These are phyloP conservation scores for Belonocnema kinseyi DNA, from an alignment of 1,140 invertebrate genomes.

Conservation along the genomic window DNA sequence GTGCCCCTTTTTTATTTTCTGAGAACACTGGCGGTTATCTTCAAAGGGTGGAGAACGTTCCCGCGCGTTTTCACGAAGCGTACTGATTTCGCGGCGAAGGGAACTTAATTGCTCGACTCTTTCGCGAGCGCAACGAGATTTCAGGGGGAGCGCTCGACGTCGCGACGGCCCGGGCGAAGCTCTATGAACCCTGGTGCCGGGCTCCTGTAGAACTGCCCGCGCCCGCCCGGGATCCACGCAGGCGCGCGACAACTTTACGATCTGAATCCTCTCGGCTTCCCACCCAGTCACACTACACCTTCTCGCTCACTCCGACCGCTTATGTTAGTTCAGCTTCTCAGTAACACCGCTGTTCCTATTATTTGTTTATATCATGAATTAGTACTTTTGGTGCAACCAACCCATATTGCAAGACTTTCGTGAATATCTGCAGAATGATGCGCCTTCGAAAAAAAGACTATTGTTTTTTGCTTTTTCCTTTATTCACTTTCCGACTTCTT, in stretches of 20 bases:
- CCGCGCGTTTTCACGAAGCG: neutral
- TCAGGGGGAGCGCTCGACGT: slow-evolving; percentile 62
- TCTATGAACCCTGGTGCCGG: slow-evolving; percentile 72
- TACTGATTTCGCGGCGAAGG: slow-evolving; percentile 35
- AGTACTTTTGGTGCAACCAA: slow-evolving; percentile 47
- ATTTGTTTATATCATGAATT: slow-evolving; percentile 46
- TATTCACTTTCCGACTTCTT: neutral
- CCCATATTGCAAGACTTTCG: slow-evolving; percentile 8
- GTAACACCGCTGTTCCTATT: slow-evolving; percentile 18
- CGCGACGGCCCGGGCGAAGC: slow-evolving; percentile 75
- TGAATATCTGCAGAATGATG: neutral
- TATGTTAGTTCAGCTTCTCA: neutral
- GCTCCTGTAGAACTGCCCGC: slow-evolving; percentile 74
- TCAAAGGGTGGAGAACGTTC: neutral
- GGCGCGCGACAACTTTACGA: slow-evolving; percentile 67
- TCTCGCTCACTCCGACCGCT: slow-evolving; percentile 20
- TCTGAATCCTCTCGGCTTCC: slow-evolving; percentile 45
- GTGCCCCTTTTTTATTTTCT: neutral
- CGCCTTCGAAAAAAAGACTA: neutral
- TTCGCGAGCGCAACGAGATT: slow-evolving; percentile 51
- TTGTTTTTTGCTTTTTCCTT: neutral
- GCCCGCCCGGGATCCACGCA: slow-evolving; percentile 74
- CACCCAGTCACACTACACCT: slow-evolving; percentile 36
- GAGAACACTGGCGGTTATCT: neutral
- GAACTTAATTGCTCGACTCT: slow-evolving; percentile 48